A percentile compares a stretch with the other conserved stretches of the same genome.
These are phyloP conservation scores for Agrochola lychnidis DNA, from an alignment of 2,888 invertebrate genomes.

Conservation along the genomic window DNA sequence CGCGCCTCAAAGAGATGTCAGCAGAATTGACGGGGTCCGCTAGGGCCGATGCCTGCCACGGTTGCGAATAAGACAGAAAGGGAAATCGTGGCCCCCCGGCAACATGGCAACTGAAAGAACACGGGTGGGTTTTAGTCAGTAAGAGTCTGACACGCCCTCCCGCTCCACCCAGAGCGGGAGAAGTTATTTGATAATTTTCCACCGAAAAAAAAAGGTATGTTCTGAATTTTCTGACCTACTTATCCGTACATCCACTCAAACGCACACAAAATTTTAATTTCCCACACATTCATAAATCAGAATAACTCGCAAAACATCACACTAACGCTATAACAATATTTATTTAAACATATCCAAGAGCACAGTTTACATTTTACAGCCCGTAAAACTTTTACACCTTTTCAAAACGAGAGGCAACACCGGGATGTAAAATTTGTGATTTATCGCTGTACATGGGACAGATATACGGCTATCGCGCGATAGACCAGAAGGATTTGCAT, in stretches of 20 bases:
- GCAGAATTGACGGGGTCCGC: too few species aligned
- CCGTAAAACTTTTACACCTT: slow-evolving; percentile 82
- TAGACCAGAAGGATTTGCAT: slow-evolving; percentile 67
- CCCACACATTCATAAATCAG: slow-evolving; percentile 5
- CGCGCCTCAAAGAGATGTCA: too few species aligned
- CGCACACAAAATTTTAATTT: background rate
- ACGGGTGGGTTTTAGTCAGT: too few species aligned
- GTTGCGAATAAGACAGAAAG: too few species aligned
- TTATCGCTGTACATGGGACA: slow-evolving; percentile 74
- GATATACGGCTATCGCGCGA: slow-evolving; percentile 65
- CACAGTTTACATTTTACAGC: slow-evolving; percentile 73
- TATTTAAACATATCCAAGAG: slow-evolving; percentile 48
- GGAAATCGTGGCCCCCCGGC: too few species aligned
- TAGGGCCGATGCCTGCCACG: too few species aligned
- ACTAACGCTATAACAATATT: slow-evolving; percentile 20
- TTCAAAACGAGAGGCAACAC: slow-evolving; percentile 69
- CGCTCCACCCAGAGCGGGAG: too few species aligned
- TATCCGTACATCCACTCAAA: background rate
- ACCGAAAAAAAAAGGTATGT: too few species aligned
- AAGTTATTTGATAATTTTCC: too few species aligned
- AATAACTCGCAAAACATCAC: slow-evolving; percentile 13
- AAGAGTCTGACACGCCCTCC: too few species aligned
- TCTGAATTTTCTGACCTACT: background rate
- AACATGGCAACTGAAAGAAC: too few species aligned
- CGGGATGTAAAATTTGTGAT: slow-evolving; percentile 81